Base-by-base conservation (phyloP, 2,888 invertebrate species). In the Allolobophora icterica region DNA sequence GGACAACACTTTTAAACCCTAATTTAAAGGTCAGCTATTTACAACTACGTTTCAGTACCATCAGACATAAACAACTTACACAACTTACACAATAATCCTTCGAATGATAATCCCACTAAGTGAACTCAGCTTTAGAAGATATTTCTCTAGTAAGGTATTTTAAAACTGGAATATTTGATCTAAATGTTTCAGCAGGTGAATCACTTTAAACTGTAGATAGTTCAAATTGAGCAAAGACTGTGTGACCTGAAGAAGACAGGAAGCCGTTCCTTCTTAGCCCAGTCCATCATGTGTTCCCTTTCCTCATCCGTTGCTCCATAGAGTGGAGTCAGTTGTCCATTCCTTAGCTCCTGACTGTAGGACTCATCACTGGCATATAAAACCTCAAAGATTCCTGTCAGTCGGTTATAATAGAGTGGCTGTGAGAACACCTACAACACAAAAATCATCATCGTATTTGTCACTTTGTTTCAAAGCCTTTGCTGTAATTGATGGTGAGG, bases 221-320 rank as follows among this genome's bases (percentile, higher is more conserved):
- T 71, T n/a, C 11, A n/a, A 71, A 42, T 52, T 1, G 52, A 52
- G 52, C 52, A 52, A 52, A 42, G 42, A n/a, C 13, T 42, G n/a
- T 71, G 8, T n/a, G 93, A 95, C 95, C 94, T 94, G 34, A 95
- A 93, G 92, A 95, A 95, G 19, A 95, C 92, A 30, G 95, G 95
- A 58, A 95, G 93, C 90, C 95, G 93, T 90, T 95, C 94, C 90
- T 94, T 93, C 83, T 94, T 93, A 0, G 95, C 95, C 95, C 95
- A 95, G 89, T 94, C 94, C 91, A 95, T 92, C 94, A 95, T 94
- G 45, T 92, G 92, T 84, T 95, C 95, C 58, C 95, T 92, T 90
- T 95, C 95, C 35, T 93, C 94, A 91, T 95, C 95, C 40, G 95
- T 95, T 45, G 94, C 94, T 13, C 95, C 95, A 93, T 95, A 95